phyloP scores from a whole-genome alignment of 2,113 vertebrate genomes.

The Trachemys scripta region DNA sequence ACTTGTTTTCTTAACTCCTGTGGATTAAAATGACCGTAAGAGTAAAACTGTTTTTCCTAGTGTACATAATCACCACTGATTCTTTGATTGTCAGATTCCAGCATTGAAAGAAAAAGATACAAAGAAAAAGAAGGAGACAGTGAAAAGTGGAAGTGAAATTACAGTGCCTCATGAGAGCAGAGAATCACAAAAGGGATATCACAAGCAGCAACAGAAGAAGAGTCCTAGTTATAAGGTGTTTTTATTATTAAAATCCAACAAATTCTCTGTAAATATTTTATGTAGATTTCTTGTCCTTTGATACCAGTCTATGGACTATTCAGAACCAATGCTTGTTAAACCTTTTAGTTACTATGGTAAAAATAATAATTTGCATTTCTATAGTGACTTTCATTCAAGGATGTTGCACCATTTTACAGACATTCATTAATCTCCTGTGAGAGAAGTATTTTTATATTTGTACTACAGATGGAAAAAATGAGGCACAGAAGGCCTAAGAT shows the following conservation, averaged over 20 bases:
- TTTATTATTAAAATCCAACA: background rate
- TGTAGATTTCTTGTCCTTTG: background rate
- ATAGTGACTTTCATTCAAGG: background rate
- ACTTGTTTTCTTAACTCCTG: background rate
- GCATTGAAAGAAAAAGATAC: background rate
- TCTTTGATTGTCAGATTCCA: background rate
- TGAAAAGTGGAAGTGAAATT: background rate
- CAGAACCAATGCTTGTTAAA: background rate
- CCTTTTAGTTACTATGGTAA: background rate
- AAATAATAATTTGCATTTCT: background rate
- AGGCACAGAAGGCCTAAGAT: background rate
- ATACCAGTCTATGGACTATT: background rate
- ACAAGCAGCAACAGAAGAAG: background rate
- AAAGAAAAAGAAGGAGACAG: background rate
- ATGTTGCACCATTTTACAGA: background rate
- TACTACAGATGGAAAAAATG: background rate
- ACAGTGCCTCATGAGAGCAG: background rate
- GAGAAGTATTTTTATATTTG: background rate
- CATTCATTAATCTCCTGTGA: background rate
- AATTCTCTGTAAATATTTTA: background rate
- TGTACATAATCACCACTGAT: background rate
- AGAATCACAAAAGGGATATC: background rate
- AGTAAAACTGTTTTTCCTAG: background rate
- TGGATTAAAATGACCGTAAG: background rate
- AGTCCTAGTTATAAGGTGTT: background rate